Conservation (phyloP, 2,797 vertebrate genomes). For the Erethizon dorsatum region DNA sequence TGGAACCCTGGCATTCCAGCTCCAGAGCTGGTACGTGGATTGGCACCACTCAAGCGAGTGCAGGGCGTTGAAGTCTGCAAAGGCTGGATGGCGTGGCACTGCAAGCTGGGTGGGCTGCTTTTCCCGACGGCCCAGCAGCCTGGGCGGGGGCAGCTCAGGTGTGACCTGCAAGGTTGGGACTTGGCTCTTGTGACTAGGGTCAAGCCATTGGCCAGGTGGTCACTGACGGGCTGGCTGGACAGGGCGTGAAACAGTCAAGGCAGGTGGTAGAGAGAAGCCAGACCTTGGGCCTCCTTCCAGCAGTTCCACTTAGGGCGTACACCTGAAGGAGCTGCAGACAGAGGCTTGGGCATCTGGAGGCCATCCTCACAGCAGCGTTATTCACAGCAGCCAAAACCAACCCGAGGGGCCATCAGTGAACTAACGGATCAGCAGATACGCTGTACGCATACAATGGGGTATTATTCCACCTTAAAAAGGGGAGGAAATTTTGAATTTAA, state of each 20-base stretch:
- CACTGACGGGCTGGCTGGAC: too few species aligned
- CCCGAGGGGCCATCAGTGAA: neutral
- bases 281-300: neutral
- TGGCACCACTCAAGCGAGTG: neutral
- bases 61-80: neutral
- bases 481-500: neutral
- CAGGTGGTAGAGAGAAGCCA: neutral
- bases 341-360: neutral
- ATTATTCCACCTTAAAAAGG: neutral
- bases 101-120: neutral
- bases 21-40: neutral
- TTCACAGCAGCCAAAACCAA: too few species aligned
- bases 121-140: neutral
- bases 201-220: neutral
- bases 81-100: too few species aligned
- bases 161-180: neutral
- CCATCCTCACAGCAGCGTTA: neutral
- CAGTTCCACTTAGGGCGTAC: rapidly evolving
- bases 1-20: neutral
- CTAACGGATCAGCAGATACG: neutral
- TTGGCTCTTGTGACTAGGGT: rapidly evolving
- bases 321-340: neutral
- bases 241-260: neutral
- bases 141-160: too few species aligned
- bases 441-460: neutral